phyloP scores from a whole-genome alignment of 1,140 invertebrate species.

The Philotrypesis tridentata region DNA sequence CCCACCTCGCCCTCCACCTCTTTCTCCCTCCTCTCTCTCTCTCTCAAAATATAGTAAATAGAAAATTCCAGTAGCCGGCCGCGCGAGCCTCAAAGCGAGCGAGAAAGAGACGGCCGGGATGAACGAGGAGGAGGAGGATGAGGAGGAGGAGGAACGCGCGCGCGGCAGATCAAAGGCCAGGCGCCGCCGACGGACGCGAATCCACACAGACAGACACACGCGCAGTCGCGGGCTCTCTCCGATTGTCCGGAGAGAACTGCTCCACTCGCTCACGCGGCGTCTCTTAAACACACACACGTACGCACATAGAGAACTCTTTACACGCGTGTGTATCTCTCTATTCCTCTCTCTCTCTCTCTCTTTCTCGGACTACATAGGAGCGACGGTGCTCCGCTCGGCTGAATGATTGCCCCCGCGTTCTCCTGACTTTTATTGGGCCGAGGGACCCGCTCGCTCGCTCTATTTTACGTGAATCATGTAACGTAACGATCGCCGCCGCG shows the following conservation, averaged over 20 bases:
- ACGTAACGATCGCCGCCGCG: constrained; percentile 18
- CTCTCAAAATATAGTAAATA: constrained; percentile 64
- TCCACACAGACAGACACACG: background rate
- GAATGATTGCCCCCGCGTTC: constrained; percentile 25
- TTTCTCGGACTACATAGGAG: too few species aligned
- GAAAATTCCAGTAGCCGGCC: constrained; percentile 66
- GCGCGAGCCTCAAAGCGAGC: constrained; percentile 26
- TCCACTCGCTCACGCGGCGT: too few species aligned
- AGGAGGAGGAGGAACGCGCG: background rate
- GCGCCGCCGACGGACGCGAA: constrained; percentile 13
- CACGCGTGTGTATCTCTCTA: constrained; percentile 35
- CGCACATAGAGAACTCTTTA: background rate
- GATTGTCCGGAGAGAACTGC: too few species aligned
- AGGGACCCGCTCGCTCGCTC: background rate
- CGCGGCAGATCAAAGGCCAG: constrained; percentile 34
- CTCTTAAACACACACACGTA: too few species aligned
- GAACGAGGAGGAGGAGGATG: constrained; percentile 46
- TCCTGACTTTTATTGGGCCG: constrained; percentile 46
- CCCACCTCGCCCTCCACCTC: too few species aligned
- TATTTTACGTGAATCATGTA: constrained; percentile 46
- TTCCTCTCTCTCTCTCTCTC: constrained; percentile 13
- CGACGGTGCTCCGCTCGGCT: background rate
- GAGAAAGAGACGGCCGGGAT: constrained; percentile 55
- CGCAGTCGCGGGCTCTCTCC: background rate
- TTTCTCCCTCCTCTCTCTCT: background rate